Conservation (phyloP, 2,888 invertebrate genomes). For the Xylota sylvarum region DNA sequence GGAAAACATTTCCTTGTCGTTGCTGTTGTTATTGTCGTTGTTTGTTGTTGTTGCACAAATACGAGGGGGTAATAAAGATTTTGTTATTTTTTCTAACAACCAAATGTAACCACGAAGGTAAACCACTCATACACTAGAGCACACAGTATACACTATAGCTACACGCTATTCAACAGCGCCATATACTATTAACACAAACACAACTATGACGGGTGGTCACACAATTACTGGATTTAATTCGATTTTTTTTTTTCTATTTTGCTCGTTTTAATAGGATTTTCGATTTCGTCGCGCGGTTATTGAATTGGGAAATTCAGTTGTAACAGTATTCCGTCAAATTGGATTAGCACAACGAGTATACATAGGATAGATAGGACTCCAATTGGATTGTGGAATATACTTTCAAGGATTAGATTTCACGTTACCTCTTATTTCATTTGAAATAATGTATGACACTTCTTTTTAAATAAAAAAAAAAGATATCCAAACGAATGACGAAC, state of each 20-base stretch:
- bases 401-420: background rate
- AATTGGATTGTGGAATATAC: background rate
- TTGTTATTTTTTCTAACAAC: slow-evolving; percentile 68
- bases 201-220: slow-evolving; percentile 57
- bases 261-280: slow-evolving; percentile 63
- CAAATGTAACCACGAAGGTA: slow-evolving; percentile 74
- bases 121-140: slow-evolving; percentile 72
- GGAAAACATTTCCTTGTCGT: slow-evolving; percentile 14
- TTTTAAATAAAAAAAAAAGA: slow-evolving; percentile 38
- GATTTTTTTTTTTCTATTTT: slow-evolving; percentile 53
- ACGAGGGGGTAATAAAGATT: slow-evolving; percentile 34
- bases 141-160: slow-evolving; percentile 33
- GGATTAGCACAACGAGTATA: slow-evolving; percentile 33
- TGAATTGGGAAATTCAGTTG: slow-evolving; percentile 48
- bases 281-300: slow-evolving; percentile 52
- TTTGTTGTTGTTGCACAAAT: slow-evolving; percentile 1
- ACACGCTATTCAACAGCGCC: slow-evolving; percentile 65
- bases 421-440: slow-evolving; percentile 35
- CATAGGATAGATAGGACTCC: background rate
- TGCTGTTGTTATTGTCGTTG: slow-evolving; percentile 43
- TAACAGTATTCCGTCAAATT: slow-evolving; percentile 55
- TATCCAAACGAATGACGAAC: slow-evolving; percentile 60
- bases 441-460: slow-evolving; percentile 34
- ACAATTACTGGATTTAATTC: slow-evolving; percentile 64
- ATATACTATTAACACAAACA: slow-evolving; percentile 60